A percentile compares a stretch with the other conserved stretches of the same genome.
These are phyloP conservation scores for Gymnoscelis rufifasciata DNA, from an alignment of 2,888 invertebrate genomes.

Conservation along the genomic window DNA sequence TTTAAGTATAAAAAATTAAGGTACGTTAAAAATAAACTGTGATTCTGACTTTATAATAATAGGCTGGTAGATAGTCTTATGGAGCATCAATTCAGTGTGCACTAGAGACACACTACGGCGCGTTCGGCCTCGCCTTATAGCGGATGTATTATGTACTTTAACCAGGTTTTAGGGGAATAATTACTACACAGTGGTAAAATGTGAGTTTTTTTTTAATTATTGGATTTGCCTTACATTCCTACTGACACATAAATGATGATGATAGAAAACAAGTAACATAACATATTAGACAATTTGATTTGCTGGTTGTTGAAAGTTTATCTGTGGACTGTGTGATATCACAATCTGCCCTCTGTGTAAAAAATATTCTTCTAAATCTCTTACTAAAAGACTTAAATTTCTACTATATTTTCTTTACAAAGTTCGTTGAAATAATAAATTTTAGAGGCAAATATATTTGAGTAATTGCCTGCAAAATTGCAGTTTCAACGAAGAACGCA, in stretches of 20 bases:
- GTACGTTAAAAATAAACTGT: constrained; percentile 78
- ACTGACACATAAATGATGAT: constrained; percentile 10
- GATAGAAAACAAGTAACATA: constrained; percentile 4
- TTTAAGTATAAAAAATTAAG: constrained; percentile 57
- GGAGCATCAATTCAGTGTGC: constrained; percentile 52
- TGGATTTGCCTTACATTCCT: constrained; percentile 29
- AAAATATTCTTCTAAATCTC: constrained; percentile 25
- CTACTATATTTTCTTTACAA: constrained; percentile 28
- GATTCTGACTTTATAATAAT: constrained; percentile 76
- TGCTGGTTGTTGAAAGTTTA: constrained; percentile 12
- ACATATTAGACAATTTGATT: constrained; percentile 5
- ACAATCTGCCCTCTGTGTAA: constrained; percentile 7
- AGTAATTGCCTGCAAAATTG: constrained; percentile 27
- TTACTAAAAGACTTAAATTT: constrained; percentile 35
- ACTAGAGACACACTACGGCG: too few species aligned
- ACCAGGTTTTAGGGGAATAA: constrained; percentile 22
- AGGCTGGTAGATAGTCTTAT: constrained; percentile 69
- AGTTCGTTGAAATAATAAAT: constrained; percentile 26
- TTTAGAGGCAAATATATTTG: constrained; percentile 27
- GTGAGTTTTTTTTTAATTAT: constrained; percentile 10
- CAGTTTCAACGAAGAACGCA: constrained; percentile 28
- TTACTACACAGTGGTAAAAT: constrained; percentile 7
- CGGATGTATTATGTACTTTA: constrained; percentile 29
- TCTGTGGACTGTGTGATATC: constrained; percentile 8
- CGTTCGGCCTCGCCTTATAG: constrained; percentile 35